Conservation (phyloP, 2,113 vertebrate genomes). For the Neomonachus schauinslandi region DNA sequence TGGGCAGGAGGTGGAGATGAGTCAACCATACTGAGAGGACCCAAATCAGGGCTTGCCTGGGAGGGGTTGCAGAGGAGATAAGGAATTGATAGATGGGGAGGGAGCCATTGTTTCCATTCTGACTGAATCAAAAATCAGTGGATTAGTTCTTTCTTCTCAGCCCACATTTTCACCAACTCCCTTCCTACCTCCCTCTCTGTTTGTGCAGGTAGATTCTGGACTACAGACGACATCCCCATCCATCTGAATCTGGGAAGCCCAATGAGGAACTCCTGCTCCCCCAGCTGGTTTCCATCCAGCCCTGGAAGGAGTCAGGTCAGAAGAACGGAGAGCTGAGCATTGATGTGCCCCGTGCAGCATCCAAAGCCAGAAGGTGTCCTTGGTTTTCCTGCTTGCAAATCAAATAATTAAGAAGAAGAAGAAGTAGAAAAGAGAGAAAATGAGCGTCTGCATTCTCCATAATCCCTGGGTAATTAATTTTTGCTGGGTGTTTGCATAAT, state of each 20-base stretch:
- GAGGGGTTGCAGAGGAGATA: not conserved
- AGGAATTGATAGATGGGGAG: not conserved
- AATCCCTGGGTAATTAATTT: not conserved
- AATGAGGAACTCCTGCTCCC: not conserved
- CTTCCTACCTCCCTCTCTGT: no score
- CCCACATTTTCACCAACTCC: not conserved
- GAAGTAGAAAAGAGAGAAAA: not conserved
- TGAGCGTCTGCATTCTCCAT: not conserved
- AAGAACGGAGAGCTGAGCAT: not conserved
- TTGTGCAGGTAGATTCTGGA: no score
- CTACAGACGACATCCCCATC: not conserved
- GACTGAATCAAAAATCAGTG: not conserved
- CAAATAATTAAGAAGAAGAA: not conserved
- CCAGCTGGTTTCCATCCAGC: not conserved
- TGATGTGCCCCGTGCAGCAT: not conserved
- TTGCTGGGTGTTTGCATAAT: not conserved
- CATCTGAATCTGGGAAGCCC: not conserved
- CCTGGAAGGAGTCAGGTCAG: not conserved
- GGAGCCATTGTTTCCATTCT: not conserved
- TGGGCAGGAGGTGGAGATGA: no score
- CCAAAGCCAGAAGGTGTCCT: not conserved
- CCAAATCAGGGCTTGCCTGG: no score
- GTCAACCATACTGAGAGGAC: rapidly evolving
- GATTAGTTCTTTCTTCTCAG: not conserved
- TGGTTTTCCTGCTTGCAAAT: not conserved